Percentiles rank a stretch among this genome's conserved stretches.
These are phyloP conservation scores for Drosophila obscura DNA, from an alignment of 1,140 invertebrate genomes.

Conservation along the genomic window DNA sequence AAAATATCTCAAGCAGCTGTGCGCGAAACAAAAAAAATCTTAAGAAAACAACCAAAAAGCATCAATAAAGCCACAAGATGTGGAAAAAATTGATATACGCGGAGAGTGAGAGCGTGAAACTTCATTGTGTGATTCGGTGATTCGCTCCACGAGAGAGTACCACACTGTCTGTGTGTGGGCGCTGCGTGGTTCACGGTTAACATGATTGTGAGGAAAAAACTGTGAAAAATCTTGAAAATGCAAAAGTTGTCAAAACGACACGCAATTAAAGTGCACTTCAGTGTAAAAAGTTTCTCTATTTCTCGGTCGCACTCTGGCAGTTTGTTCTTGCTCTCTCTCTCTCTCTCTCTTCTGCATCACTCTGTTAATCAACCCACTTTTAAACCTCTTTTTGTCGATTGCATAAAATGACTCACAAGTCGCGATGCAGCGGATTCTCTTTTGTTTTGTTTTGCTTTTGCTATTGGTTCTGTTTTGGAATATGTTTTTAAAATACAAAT, in stretches of 20 bases:
- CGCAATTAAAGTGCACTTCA: slow-evolving; percentile 59
- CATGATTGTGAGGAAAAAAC: slow-evolving; percentile 58
- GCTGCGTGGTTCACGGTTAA: slow-evolving; percentile 67
- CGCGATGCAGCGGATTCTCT: slow-evolving; percentile 37
- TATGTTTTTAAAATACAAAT: slow-evolving; percentile 37
- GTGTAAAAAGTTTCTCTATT: slow-evolving; percentile 41
- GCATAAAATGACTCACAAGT: slow-evolving; percentile 79
- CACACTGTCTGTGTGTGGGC: slow-evolving; percentile 41
- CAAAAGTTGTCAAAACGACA: slow-evolving; percentile 67
- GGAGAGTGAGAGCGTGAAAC: slow-evolving; percentile 70
- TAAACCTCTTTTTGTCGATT: slow-evolving; percentile 56
- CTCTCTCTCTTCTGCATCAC: slow-evolving; percentile 27
- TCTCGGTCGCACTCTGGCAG: not conserved
- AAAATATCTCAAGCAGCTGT: slow-evolving; percentile 53
- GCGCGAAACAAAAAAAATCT: slow-evolving; percentile 4
- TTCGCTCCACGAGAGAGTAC: no score
- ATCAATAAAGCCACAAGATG: slow-evolving; percentile 65
- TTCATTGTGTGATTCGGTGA: slow-evolving; percentile 45
- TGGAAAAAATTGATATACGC: slow-evolving; percentile 59
- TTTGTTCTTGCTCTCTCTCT: slow-evolving; percentile 8
- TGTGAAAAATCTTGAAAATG: slow-evolving; percentile 68
- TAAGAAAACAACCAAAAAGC: slow-evolving; percentile 52
- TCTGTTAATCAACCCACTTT: slow-evolving; percentile 72
- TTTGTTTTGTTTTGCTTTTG: slow-evolving; percentile 36
- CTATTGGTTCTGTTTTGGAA: not conserved